Conservation (phyloP, 1,140 invertebrate genomes). For the Copidosoma floridanum region DNA sequence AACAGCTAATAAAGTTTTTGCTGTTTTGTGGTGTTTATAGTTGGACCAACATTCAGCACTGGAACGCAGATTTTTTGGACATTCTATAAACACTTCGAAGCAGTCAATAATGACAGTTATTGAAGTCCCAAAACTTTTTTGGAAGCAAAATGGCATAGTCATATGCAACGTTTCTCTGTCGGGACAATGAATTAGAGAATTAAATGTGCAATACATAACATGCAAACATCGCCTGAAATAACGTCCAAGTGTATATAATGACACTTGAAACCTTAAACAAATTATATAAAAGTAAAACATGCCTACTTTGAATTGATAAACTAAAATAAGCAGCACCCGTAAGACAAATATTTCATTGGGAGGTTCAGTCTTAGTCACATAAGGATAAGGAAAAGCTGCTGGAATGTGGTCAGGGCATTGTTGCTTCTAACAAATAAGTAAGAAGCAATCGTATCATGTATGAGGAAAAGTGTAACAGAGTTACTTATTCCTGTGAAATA, state of each 20-base stretch:
- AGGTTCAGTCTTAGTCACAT: conserved; percentile 14
- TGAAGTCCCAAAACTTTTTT: conserved; percentile 1
- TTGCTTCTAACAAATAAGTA: neutral
- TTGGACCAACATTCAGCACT: conserved; percentile 21
- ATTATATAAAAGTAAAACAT: neutral
- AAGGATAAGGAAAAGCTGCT: neutral
- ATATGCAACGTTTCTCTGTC: neutral
- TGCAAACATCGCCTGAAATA: conserved; percentile 3
- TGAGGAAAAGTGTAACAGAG: neutral
- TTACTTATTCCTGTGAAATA: conserved; percentile 15
- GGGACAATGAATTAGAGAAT: conserved; percentile 1
- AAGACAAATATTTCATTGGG: neutral
- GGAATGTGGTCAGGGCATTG: neutral
- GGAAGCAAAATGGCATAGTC: conserved; percentile 8
- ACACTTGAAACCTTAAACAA: no score
- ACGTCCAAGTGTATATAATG: neutral
- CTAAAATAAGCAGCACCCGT: neutral
- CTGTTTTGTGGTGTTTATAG: conserved; percentile 29
- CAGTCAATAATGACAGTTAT: conserved; percentile 29
- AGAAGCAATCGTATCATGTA: neutral
- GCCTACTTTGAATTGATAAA: neutral
- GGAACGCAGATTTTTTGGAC: conserved; percentile 3
- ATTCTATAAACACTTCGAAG: conserved; percentile 31
- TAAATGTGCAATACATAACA: neutral
- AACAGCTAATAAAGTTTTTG: conserved; percentile 38